phyloP scores from a whole-genome alignment of 35 echinoderm and acorn worm species.

The Patiria miniata region DNA sequence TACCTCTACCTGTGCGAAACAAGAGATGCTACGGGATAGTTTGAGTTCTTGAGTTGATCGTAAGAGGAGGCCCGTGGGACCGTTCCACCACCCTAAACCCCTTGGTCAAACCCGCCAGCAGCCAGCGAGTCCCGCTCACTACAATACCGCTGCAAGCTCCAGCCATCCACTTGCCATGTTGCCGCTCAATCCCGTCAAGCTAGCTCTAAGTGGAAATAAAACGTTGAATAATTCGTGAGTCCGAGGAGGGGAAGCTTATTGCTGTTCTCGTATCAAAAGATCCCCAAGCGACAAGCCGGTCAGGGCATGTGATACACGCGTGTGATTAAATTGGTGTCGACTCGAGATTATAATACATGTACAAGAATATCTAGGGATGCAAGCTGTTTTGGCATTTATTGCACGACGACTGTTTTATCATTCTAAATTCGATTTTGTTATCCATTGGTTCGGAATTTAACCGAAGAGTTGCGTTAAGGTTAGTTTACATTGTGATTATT shows the following conservation, averaged over 20 bases:
- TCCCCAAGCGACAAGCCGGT: conserved; percentile 8
- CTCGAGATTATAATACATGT: not conserved
- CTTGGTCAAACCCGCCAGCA: not conserved
- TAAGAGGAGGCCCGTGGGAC: not conserved
- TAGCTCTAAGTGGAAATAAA: conserved; percentile 29
- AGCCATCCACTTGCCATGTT: not conserved
- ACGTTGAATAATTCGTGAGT: conserved; percentile 23
- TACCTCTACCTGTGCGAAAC: too few relatives aligned
- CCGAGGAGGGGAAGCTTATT: conserved; percentile 27
- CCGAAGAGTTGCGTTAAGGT: too few relatives aligned
- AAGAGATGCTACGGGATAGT: not conserved
- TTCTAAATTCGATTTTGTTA: too few relatives aligned
- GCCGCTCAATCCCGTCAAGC: not conserved
- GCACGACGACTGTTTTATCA: conserved; percentile 7
- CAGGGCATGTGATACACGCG: not conserved
- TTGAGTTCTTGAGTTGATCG: not conserved
- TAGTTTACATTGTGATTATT: too few relatives aligned
- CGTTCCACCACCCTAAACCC: conserved; percentile 6
- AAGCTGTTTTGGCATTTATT: too few relatives aligned
- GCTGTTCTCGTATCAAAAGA: conserved; percentile 6
- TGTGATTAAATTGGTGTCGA: conserved; percentile 14
- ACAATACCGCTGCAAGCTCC: not conserved
- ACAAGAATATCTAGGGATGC: too few relatives aligned
- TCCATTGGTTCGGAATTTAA: too few relatives aligned
- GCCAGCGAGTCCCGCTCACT: not conserved